Evolutionary conservation across 2,797 vertebrate genomes (phyloP), one percentile per base, ranked within the genome.

Genomic region (Cirrhinus mrigala): DNA sequence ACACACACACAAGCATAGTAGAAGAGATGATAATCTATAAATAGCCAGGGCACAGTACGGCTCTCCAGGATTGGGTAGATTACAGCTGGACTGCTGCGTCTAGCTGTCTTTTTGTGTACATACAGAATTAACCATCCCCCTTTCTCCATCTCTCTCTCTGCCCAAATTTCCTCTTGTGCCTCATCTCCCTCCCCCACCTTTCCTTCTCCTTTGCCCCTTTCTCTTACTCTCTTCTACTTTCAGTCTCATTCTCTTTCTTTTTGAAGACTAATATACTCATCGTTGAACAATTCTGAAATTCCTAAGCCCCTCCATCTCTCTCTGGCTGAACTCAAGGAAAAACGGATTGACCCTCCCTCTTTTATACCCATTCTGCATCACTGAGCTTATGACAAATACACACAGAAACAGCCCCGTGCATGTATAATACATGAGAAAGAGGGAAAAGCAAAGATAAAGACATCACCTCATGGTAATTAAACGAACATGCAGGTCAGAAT

Each of bases 241-340:
- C 48, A 70, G 6, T 64, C 74, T 74, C 50, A 81, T 80, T 87
- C 76, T 58, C 27, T 89, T 90, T 82, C 79, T 89, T 88, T 86
- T 89, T 86, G 82, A 89, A 91, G 91, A 92, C 88, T 91, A 90
- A 91, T 93, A 91, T 86, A 90, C 83, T 86, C 68, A 79, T 88
- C 85, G 86, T 92, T 56, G 40, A n/a, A 60, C 33, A 92, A 91
- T 90, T 94, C 91, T 91, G 87, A 89, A 90, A 91, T 91, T 78
- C 68, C 87, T 58, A 85, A 86, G 33, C 87, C 85, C 89, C 83
- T 85, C 83, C 88, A 88, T 87, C 84, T 88, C 33, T 22, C 74
- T 83, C 82, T 81, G 86, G 84, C 81, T 86, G 77, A 91, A 92
- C 85, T 92, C 88, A 92, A 91, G 83, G 89, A 90, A 91, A 89